These are phyloP conservation scores for Cotesia typhae DNA, from an alignment of 1,140 invertebrate species.

Conservation along the genomic window DNA sequence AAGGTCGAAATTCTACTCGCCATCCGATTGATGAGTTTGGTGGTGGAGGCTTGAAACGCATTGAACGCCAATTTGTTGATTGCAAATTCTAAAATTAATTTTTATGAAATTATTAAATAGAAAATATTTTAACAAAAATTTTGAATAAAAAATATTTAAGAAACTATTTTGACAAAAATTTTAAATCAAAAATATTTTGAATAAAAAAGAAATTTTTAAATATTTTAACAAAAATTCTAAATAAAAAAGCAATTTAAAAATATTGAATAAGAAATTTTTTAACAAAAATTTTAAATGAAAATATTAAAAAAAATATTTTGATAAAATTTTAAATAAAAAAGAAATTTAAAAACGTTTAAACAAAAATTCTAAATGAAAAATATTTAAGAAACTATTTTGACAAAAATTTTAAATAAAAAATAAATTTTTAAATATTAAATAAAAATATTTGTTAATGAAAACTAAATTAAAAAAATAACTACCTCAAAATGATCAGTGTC, in stretches of 20 bases:
- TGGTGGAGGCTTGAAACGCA: constrained; percentile 98
- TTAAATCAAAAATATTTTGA: too few species aligned
- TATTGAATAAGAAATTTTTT: too few species aligned
- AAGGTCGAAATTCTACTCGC: constrained; percentile 99
- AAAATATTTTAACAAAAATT: not conserved
- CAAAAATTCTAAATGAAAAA: too few species aligned
- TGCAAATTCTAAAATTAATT: constrained; percentile 89
- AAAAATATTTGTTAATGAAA: constrained; percentile 2
- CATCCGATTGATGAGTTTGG: constrained; percentile 96
- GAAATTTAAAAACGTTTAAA: not conserved
- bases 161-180: not conserved
- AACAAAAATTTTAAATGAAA: not conserved
- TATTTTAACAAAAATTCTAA: too few species aligned
- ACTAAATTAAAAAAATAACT: constrained; percentile 39
- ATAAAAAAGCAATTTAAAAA: too few species aligned
- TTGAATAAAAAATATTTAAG: too few species aligned
- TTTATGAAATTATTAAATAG: not conserved
- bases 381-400: too few species aligned
- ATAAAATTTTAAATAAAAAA: too few species aligned
- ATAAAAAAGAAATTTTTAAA: too few species aligned
- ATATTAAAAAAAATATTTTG: not conserved
- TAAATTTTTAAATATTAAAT: not conserved
- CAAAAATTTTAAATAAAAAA: too few species aligned
- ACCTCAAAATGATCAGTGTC: constrained; percentile 99
- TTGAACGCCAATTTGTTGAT: constrained; percentile 99